phyloP scores from a whole-genome alignment of 2,888 invertebrate species.

The Scaptomyza caliginosa region DNA sequence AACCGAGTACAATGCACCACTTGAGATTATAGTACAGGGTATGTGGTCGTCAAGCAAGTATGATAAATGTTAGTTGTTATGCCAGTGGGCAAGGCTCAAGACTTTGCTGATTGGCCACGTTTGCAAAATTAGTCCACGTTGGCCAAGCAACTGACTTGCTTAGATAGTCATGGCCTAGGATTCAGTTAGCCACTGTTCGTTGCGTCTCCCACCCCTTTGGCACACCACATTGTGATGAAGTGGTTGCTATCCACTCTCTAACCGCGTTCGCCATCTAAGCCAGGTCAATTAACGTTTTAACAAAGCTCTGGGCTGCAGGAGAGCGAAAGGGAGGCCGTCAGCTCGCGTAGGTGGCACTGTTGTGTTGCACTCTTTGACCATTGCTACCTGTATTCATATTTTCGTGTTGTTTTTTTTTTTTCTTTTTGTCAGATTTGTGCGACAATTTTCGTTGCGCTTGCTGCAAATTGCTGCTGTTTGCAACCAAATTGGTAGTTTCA shows the following conservation, averaged over 20 bases:
- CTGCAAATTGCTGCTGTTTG: slow-evolving; percentile 23
- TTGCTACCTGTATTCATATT: slow-evolving; percentile 56
- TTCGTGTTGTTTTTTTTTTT: not conserved
- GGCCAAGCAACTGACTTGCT: slow-evolving; percentile 4
- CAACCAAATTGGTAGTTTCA: slow-evolving; percentile 10
- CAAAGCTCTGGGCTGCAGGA: not conserved
- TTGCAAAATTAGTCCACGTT: slow-evolving; percentile 70
- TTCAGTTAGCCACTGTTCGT: not conserved
- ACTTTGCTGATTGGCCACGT: slow-evolving; percentile 77
- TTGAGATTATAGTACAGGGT: not conserved
- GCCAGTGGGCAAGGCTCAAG: slow-evolving; percentile 50
- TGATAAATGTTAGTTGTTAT: not conserved
- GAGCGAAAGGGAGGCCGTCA: not conserved
- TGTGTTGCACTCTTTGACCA: slow-evolving; percentile 34
- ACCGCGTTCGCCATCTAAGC: slow-evolving; percentile 22
- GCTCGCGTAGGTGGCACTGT: slow-evolving; percentile 44
- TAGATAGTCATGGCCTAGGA: slow-evolving; percentile 11
- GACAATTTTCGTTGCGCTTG: slow-evolving; percentile 37
- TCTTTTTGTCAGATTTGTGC: slow-evolving; percentile 29
- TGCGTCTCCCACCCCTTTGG: not conserved
- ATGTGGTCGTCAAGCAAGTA: not conserved
- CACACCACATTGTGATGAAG: slow-evolving; percentile 50
- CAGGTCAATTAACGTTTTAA: slow-evolving; percentile 66
- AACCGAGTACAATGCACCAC: too few relatives aligned
- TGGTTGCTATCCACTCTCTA: slow-evolving; percentile 32